Percentiles rank a stretch among this genome's conserved stretches.
Conservation (phyloP, 53 echinoderm and acorn worm genomes). For the Mesocentrotus franciscanus region DNA sequence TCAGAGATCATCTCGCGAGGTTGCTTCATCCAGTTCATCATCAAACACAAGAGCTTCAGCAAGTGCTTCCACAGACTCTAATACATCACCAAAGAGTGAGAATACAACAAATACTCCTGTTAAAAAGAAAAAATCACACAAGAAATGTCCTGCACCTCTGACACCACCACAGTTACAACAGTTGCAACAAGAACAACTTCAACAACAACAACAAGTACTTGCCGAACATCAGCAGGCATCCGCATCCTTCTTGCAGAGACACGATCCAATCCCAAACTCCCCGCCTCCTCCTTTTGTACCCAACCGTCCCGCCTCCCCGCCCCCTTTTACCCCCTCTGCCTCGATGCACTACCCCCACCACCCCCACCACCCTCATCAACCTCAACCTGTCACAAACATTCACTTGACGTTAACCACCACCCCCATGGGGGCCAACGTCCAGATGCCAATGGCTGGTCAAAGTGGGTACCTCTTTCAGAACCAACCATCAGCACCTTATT, state of each 20-base stretch:
- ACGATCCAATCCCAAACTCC: constrained; percentile 13
- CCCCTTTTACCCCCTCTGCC: constrained; percentile 13
- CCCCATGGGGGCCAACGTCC: constrained; percentile 25
- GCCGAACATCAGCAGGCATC: neutral
- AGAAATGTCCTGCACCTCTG: constrained; percentile 56
- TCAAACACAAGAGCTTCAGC: neutral
- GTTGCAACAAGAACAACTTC: constrained; percentile 12
- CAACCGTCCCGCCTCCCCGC: constrained; percentile 25
- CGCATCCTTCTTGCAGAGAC: neutral
- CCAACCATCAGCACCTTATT: constrained; percentile 53
- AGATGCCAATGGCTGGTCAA: constrained; percentile 39
- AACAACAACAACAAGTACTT: constrained; percentile 14
- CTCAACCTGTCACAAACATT: constrained; percentile 59
- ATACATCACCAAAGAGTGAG: constrained; percentile 16
- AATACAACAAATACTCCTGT: constrained; percentile 4
- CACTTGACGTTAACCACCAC: constrained; percentile 37
- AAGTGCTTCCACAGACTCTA: constrained; percentile 20
- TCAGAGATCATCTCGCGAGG: constrained; percentile 22
- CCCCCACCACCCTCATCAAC: neutral
- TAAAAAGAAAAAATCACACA: constrained; percentile 45
- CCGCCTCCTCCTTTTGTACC: constrained; percentile 59
- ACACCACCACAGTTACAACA: neutral
- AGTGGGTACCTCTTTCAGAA: constrained; percentile 35
- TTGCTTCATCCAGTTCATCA: constrained; percentile 27
- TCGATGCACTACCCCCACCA: neutral